These are phyloP conservation scores for Pogonognathellus flavescens DNA, from an alignment of 1,140 invertebrate species.

Conservation along the genomic window DNA sequence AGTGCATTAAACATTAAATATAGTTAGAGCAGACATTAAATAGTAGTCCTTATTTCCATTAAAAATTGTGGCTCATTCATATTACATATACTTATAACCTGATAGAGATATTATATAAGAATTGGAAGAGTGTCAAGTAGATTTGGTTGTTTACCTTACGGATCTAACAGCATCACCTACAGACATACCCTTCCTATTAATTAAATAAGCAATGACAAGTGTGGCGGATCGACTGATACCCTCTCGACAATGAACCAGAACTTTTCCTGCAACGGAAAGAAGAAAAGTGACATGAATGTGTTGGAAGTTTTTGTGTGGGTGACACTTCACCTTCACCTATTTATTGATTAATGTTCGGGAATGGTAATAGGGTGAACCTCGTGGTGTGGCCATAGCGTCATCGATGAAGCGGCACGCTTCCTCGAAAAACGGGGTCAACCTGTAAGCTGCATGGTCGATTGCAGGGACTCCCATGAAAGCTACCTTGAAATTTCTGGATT, in stretches of 20 bases:
- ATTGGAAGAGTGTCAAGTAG: not conserved
- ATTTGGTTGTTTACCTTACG: slow-evolving; percentile 65
- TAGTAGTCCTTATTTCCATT: too few species aligned
- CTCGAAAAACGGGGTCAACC: slow-evolving; percentile 69
- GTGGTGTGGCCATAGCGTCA: slow-evolving; percentile 66
- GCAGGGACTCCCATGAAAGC: slow-evolving; percentile 68
- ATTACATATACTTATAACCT: too few species aligned
- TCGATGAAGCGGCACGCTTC: slow-evolving; percentile 70
- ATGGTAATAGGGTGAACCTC: not conserved
- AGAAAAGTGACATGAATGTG: not conserved
- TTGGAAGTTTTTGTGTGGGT: not conserved
- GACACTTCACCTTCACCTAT: not conserved
- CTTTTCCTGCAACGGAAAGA: slow-evolving; percentile 68
- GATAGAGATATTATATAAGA: not conserved
- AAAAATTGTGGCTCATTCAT: too few species aligned
- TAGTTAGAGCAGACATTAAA: too few species aligned
- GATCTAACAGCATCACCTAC: slow-evolving; percentile 70
- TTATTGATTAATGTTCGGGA: not conserved
- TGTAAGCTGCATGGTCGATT: slow-evolving; percentile 69
- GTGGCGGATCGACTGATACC: slow-evolving; percentile 71
- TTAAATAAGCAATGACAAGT: slow-evolving; percentile 71
- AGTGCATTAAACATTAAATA: too few species aligned
- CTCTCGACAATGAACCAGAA: slow-evolving; percentile 72
- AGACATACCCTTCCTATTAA: slow-evolving; percentile 71
- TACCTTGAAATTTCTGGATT: slow-evolving; percentile 67